A percentile compares a stretch with the other conserved stretches of the same genome.
These are phyloP conservation scores for Anas georgica DNA, from an alignment of 2,797 vertebrate species.

Conservation along the genomic window DNA sequence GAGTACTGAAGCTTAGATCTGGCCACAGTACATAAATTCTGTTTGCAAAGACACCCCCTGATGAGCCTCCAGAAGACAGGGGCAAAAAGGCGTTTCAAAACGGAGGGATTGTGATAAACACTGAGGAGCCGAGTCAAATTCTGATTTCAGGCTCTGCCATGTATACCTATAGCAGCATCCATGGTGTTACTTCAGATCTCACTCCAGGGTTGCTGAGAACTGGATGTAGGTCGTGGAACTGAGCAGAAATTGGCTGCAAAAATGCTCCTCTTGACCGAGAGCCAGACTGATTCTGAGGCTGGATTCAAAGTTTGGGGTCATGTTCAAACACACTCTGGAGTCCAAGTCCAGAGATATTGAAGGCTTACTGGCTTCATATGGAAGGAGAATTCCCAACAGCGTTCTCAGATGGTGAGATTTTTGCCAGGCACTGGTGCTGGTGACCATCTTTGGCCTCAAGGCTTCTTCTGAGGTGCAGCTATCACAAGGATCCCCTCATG, in stretches of 20 bases:
- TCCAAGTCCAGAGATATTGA: not conserved
- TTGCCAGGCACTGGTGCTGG: not conserved
- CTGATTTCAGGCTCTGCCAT: not conserved
- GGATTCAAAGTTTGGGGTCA: not conserved
- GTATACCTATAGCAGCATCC: not conserved
- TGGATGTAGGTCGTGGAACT: not conserved
- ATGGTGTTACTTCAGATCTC: not conserved
- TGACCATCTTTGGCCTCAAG: not conserved
- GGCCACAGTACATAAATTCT: not conserved
- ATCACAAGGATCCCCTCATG: not conserved
- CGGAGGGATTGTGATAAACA: not conserved
- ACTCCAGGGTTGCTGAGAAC: not conserved
- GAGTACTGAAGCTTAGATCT: not conserved
- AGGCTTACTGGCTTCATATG: not conserved
- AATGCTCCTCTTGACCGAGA: not conserved
- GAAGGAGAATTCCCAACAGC: not conserved
- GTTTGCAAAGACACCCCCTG: not conserved
- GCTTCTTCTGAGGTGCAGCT: not conserved
- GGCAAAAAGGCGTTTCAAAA: not conserved
- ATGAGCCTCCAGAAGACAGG: not conserved
- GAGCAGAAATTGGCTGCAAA: not conserved
- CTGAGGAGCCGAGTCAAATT: not conserved
- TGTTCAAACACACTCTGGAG: not conserved
- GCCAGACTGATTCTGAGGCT: not conserved
- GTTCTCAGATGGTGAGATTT: not conserved